phyloP scores from a whole-genome alignment of 2,113 vertebrate species.

The Cephalopterus ornatus region DNA sequence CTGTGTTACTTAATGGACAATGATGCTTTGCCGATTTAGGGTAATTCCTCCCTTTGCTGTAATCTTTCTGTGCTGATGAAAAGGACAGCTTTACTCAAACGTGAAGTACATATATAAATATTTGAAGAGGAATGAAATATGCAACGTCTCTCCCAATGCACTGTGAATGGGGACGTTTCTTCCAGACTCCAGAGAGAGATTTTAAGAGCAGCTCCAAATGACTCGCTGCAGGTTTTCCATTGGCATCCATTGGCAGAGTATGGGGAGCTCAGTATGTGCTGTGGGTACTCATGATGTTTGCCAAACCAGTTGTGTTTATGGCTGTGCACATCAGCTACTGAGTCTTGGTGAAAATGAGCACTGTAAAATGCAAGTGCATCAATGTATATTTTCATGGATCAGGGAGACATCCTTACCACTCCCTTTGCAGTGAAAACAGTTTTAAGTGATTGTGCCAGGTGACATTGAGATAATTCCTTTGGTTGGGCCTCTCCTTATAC shows the following conservation, averaged over 20 bases:
- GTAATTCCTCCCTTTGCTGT: background rate
- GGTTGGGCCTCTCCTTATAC: background rate
- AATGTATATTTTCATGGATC: rapidly evolving
- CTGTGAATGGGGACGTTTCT: rapidly evolving
- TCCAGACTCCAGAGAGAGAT: background rate
- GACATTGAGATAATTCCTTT: background rate
- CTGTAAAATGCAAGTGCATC: background rate
- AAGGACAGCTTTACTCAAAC: background rate
- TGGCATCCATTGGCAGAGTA: background rate
- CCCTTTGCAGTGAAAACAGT: background rate
- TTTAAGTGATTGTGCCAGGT: background rate
- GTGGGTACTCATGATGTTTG: background rate
- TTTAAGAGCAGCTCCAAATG: background rate
- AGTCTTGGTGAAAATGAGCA: background rate
- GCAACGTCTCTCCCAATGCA: background rate
- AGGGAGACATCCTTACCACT: background rate
- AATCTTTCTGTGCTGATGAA: background rate
- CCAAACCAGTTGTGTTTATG: background rate
- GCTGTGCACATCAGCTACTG: background rate
- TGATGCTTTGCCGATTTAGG: background rate
- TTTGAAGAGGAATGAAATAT: constrained; percentile 2
- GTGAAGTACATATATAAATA: background rate
- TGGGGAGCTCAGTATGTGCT: background rate
- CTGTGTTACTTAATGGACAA: background rate
- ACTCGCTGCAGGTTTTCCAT: background rate